Conservation (phyloP, 2,888 invertebrate species). For the Papilio gigon region DNA sequence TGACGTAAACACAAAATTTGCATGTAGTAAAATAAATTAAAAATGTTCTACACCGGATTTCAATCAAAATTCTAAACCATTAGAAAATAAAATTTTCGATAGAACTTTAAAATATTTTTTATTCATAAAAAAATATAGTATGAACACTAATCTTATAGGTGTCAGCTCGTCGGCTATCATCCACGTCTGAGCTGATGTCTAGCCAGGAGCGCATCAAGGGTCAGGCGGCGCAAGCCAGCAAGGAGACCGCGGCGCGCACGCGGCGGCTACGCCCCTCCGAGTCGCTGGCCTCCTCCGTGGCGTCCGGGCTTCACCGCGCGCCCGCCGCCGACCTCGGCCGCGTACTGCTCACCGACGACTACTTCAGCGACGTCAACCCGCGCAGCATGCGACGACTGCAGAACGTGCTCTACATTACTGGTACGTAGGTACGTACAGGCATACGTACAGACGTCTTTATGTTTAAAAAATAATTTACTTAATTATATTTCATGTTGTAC, state of each 20-base stretch:
- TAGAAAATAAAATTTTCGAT: too few species aligned
- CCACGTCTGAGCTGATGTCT: slow-evolving; percentile 90
- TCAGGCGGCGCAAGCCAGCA: slow-evolving; percentile 84
- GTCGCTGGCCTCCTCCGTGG: slow-evolving; percentile 95
- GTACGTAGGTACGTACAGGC: slow-evolving; percentile 66
- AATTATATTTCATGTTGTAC: slow-evolving; percentile 48
- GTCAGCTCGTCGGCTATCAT: slow-evolving; percentile 89
- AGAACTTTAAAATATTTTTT: too few species aligned
- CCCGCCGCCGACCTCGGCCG: slow-evolving; percentile 84
- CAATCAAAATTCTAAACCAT: too few species aligned
- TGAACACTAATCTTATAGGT: slow-evolving; percentile 76
- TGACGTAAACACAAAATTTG: too few species aligned
- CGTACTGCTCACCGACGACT: slow-evolving; percentile 97
- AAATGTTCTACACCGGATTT: too few species aligned
- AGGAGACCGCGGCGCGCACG: slow-evolving; percentile 85
- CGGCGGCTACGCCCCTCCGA: slow-evolving; percentile 91
- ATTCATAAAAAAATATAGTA: too few species aligned
- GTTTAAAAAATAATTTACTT: neutral
- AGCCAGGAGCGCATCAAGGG: slow-evolving; percentile 90
- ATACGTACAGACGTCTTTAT: neutral
- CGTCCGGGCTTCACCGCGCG: slow-evolving; percentile 90
- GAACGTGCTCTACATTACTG: slow-evolving; percentile 98
- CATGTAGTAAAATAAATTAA: too few species aligned
- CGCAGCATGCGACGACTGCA: slow-evolving; percentile 97
- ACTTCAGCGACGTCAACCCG: slow-evolving; percentile 99